Percentiles rank a stretch among this genome's conserved stretches.
Conservation (phyloP, 2,797 vertebrate genomes). For the Bovichtus diacanthus region DNA sequence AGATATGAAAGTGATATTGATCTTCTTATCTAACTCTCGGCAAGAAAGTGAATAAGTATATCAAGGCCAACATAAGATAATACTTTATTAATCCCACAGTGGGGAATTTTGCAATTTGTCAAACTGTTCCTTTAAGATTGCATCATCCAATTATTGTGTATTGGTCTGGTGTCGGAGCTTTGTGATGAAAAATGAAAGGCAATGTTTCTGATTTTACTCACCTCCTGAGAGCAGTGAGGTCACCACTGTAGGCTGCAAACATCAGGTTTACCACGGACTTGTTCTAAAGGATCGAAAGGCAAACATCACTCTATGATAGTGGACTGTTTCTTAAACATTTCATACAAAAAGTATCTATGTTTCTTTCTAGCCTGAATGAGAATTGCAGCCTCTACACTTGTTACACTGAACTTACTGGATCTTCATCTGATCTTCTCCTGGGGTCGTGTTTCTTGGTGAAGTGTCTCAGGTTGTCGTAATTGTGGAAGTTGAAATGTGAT, state of each 20-base stretch:
- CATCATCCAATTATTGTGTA: neutral
- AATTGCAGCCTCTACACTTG: neutral
- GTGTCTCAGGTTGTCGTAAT: conserved; percentile 93
- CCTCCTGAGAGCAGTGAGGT: conserved; percentile 90
- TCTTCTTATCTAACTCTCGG: neutral
- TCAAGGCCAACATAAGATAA: too few relatives aligned
- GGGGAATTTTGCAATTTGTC: too few relatives aligned
- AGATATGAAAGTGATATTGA: neutral
- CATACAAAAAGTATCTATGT: neutral
- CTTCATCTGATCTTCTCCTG: conserved; percentile 86
- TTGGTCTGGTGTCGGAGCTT: neutral
- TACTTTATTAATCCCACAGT: too few relatives aligned
- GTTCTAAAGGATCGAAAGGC: conserved; percentile 78
- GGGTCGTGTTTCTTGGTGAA: conserved; percentile 92
- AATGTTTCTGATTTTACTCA: conserved; percentile 51
- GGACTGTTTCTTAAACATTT: neutral
- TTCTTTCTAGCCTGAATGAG: neutral
- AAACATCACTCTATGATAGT: neutral
- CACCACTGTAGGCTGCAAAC: conserved; percentile 92
- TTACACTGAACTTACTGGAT: conserved; percentile 81
- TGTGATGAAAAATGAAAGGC: conserved; percentile 18
- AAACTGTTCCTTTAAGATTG: neutral
- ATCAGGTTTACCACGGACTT: conserved; percentile 91
- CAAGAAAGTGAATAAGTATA: neutral
- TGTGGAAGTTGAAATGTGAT: conserved; percentile 93